These are phyloP conservation scores for Callosobruchus maculatus DNA, from an alignment of 2,888 invertebrate genomes.

Conservation along the genomic window DNA sequence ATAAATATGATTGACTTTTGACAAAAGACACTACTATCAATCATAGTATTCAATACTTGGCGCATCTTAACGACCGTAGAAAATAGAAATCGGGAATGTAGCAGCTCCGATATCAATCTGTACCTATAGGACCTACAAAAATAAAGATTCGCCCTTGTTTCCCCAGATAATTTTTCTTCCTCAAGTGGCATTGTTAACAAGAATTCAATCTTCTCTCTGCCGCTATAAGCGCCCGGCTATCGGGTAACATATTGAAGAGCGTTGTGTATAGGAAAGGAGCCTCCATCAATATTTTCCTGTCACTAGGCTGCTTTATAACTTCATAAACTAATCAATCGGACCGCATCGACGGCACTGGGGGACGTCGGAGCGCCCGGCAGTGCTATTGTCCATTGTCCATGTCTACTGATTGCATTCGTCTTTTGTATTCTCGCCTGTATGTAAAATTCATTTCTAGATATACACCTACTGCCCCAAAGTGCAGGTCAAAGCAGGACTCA, in stretches of 20 bases:
- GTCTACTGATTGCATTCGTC: no score
- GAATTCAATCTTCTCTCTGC: slow-evolving; percentile 30
- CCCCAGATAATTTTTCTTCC: background rate
- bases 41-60: no score
- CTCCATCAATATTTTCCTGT: slow-evolving; percentile 36
- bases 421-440: no score
- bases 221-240: slow-evolving; percentile 29
- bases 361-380: background rate
- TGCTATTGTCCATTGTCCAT: no score
- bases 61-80: no score
- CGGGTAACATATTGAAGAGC: slow-evolving; percentile 32
- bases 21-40: no score
- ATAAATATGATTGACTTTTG: no score
- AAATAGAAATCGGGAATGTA: no score
- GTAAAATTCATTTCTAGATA: no score
- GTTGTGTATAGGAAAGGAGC: slow-evolving; percentile 30
- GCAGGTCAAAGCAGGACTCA: no score
- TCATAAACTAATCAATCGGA: slow-evolving; percentile 34
- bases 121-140: background rate
- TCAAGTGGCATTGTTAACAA: slow-evolving; percentile 28
- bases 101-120: no score
- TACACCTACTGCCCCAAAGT: no score
- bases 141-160: background rate
- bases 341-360: background rate
- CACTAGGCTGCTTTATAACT: slow-evolving; percentile 32